Evolutionary conservation across 1,140 invertebrate species (phyloP), one percentile per base, ranked within the genome.

Genomic region (Eumaeus atala): DNA sequence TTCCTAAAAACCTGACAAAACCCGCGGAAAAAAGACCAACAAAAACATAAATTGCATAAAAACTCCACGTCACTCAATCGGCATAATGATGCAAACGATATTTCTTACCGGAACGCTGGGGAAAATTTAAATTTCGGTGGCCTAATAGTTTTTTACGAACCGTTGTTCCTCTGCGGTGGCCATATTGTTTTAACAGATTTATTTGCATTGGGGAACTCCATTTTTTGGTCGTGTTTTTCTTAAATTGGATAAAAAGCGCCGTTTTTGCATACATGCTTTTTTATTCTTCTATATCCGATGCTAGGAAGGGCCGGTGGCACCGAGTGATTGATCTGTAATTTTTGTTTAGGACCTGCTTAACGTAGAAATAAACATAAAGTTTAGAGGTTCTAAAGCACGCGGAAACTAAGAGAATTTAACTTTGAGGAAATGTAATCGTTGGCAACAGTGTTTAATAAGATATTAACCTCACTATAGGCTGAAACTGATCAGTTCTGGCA

Each of bases 1-100:
- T 59, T 14, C 53, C 61, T 60, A 81, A 84, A 84, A 84, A 84
- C 62, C 63, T 66, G 74, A 64, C 69, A 60, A 80, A 77, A 78
- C 42, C 28, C 40, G 35, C 54, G 51, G 61, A 62, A 65, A 66
- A 66, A 70, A 59, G 35, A n/a, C 44, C 17, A 18, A 51, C 64
- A 78, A 84, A 76, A 84, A 76, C 70, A 51, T 48, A 54, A 70
- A 75, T 78, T 71, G 62, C 51, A 63, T 58, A 66, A 72, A 73
- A 76, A 70, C 64, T 51, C 33, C 35, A 66, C 61, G 72, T 74
- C 74, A 75, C 63, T 79, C 73, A 68, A 73, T 64, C 62, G 59
- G 65, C 61, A 69, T 69, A 70, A 74, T 66, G 77, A 81, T 74
- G 66, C 59, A 58, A 57, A 47, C 64, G 61, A 81, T 81, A 77